Percentiles rank a stretch among this genome's conserved stretches.
phyloP scores from a whole-genome alignment of 37 sponge, comb jelly and placozoan genomes.

The Ianthella basta region DNA sequence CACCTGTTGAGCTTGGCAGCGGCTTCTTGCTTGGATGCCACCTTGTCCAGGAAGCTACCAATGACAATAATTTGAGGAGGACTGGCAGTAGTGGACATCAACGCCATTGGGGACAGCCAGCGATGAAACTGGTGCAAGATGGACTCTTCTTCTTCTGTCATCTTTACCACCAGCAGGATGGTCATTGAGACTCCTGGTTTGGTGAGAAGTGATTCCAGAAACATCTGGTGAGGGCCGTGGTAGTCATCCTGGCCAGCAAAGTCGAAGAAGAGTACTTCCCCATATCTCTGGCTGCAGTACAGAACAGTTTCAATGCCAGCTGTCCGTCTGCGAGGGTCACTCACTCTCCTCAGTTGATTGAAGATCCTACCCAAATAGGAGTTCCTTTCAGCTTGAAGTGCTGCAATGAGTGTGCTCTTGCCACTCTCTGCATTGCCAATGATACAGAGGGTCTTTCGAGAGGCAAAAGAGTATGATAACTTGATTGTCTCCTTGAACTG shows the following conservation, averaged over 20 bases:
- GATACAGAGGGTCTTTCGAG: slow-evolving; percentile 8
- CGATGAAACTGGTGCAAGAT: neutral
- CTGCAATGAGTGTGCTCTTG: slow-evolving; percentile 19
- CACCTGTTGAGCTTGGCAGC: neutral
- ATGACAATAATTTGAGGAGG: neutral
- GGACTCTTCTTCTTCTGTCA: slow-evolving; percentile 2
- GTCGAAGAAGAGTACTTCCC: slow-evolving; percentile 14
- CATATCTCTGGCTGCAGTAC: neutral
- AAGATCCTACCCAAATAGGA: neutral
- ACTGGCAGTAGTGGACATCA: neutral
- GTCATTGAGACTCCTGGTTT: neutral
- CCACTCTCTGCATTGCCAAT: slow-evolving; percentile 23
- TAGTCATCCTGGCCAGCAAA: slow-evolving; percentile 27
- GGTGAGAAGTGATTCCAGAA: neutral
- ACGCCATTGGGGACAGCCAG: neutral
- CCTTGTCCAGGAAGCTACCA: slow-evolving; percentile 1
- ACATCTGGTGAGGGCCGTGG: slow-evolving; percentile 24
- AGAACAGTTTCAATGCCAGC: slow-evolving; percentile 15
- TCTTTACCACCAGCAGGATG: slow-evolving; percentile 8
- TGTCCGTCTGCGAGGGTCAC: neutral
- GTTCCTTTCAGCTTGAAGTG: neutral
- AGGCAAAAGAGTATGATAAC: neutral
- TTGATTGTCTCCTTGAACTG: neutral
- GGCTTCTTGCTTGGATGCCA: neutral
- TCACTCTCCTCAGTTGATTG: neutral